Evolutionary conservation across 2,888 invertebrate species (phyloP).

Genomic region (Neoascia interrupta): DNA sequence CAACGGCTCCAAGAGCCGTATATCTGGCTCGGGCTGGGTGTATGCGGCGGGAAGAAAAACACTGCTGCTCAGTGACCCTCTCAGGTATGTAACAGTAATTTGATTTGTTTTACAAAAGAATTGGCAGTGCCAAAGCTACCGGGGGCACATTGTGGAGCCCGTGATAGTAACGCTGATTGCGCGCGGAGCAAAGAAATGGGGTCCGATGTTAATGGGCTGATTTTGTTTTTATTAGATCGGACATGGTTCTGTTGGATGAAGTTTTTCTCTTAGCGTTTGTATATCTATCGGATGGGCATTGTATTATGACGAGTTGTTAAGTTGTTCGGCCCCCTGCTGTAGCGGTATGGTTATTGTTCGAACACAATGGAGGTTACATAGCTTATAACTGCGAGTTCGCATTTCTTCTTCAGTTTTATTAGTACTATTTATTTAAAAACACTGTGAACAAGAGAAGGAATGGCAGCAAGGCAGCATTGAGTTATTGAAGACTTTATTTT

Average conservation of each 20-base stretch:
- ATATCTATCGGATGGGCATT: slow-evolving; percentile 24
- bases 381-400: too few relatives aligned
- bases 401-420: too few relatives aligned
- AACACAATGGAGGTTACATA: too few relatives aligned
- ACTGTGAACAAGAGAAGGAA: too few relatives aligned
- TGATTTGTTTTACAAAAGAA: slow-evolving; percentile 59
- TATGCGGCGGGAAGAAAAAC: not conserved
- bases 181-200: slow-evolving; percentile 5
- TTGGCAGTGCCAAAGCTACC: slow-evolving; percentile 32
- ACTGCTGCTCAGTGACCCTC: slow-evolving; percentile 56
- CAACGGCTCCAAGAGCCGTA: slow-evolving; percentile 1
- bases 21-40: not conserved
- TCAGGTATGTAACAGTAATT: slow-evolving; percentile 58
- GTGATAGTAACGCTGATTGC: slow-evolving; percentile 38
- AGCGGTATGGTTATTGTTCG: too few relatives aligned
- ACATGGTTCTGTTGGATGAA: slow-evolving; percentile 4
- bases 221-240: slow-evolving; percentile 26
- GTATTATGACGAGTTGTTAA: slow-evolving; percentile 5
- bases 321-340: too few relatives aligned
- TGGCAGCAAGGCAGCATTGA: too few relatives aligned
- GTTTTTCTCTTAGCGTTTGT: not conserved
- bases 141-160: not conserved
- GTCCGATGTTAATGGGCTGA: slow-evolving; percentile 22
- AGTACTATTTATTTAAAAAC: too few relatives aligned
- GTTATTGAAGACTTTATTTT: too few relatives aligned